Evolutionary conservation across 2,113 vertebrate genomes (phyloP), one percentile per base, ranked within the genome.

Genomic region (Spea multiplicata): DNA sequence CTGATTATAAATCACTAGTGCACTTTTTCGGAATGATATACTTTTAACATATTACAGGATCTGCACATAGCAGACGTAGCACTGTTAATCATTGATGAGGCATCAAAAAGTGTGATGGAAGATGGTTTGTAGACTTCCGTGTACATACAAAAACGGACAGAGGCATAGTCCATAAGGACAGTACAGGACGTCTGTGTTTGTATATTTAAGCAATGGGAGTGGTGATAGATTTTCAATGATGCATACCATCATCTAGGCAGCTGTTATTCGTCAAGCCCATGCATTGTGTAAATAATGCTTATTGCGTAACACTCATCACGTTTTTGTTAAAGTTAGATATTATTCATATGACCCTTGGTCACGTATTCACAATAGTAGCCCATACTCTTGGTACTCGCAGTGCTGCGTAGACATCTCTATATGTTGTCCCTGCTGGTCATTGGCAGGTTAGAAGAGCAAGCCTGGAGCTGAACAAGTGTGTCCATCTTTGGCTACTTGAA

Each of bases 81-180:
- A 5, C 44, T 14, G 68, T 78, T 78, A 78, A 78, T 78, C 47
- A 78, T 72, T 78, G 69, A 52, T 49, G 53, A 49, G 45, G 55
- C 53, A 61, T 76, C 53, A 59, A 44, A 52, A 44, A 55, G 50
- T 45, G n/a, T 17, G 46, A 45, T 48, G 68, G 30, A 71, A 66
- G 59, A 12, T 3, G 44, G 14, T 72, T 72, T 72, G 53, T 78
- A 53, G 17, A 59, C 53, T 8, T 61, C 47, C 62, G 16, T 64
- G 68, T 65, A 47, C 65, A 9, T 44, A 64, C 45, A 71, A n/a
- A 78, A 5, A 71, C 9, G 59, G 59, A 45, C 52, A 4, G 57
- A 61, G 44, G 14, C 16, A 16, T 62, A 44, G 66, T 78, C 68
- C n/a, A 78, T 71, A 72, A 53, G 53, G 45, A 48, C 53, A 69